Conservation (phyloP, 2,113 vertebrate genomes). For the Oophaga pumilio region DNA sequence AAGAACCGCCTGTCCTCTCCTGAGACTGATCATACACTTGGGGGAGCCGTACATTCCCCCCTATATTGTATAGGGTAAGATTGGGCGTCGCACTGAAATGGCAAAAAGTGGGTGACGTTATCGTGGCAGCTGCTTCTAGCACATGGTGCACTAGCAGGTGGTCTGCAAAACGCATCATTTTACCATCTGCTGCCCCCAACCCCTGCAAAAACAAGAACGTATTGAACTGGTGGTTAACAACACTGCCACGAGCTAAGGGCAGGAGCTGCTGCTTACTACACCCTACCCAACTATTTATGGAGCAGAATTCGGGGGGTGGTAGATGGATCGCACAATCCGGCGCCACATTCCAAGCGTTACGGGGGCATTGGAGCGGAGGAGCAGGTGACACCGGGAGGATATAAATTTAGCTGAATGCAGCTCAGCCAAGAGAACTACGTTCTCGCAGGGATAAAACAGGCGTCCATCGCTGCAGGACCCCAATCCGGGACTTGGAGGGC, state of each 20-base stretch:
- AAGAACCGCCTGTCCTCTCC: too few species aligned
- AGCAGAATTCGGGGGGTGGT: background rate
- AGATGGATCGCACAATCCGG: background rate
- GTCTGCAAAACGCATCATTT: too few species aligned
- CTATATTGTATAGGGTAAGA: background rate
- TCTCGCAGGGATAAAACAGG: background rate
- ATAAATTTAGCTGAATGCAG: constrained; percentile 10
- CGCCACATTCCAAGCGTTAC: background rate
- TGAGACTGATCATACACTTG: background rate
- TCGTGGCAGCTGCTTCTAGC: background rate
- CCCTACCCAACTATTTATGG: background rate
- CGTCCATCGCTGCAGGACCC: background rate
- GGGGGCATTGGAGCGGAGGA: background rate
- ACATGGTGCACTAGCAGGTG: background rate
- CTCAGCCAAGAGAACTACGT: background rate
- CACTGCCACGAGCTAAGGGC: background rate
- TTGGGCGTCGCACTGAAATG: background rate
- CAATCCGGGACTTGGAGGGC: background rate
- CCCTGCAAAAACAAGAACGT: background rate
- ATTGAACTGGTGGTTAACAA: background rate
- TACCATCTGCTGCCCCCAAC: background rate
- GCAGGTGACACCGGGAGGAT: constrained; percentile 22
- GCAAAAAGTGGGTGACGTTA: background rate
- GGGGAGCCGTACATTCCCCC: too few species aligned
- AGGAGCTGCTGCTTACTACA: background rate